phyloP scores from a whole-genome alignment of 2,888 invertebrate species.

The Drosophila anceps region DNA sequence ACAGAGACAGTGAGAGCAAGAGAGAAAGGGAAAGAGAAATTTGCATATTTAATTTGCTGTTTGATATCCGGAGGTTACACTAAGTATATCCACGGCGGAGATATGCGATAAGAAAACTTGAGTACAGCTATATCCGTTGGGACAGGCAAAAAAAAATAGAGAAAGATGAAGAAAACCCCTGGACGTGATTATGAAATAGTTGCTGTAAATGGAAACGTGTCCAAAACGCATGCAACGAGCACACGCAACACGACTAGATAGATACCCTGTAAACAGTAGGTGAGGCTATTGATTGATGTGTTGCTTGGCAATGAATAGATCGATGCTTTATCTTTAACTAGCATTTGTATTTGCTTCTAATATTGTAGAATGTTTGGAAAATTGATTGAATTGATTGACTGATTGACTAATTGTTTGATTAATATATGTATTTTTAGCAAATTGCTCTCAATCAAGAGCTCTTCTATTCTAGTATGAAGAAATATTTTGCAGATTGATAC shows the following conservation, averaged over 20 bases:
- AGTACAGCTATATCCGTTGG: slow-evolving; percentile 2
- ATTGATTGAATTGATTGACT: not conserved
- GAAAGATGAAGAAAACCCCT: not conserved
- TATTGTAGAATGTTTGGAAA: no score
- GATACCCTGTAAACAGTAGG: not conserved
- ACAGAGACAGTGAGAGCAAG: no score
- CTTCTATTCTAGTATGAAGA: no score
- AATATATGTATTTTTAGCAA: not conserved
- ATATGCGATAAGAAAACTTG: slow-evolving; percentile 16
- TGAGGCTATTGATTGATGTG: not conserved
- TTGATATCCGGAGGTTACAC: slow-evolving; percentile 46
- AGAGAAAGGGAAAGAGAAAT: slow-evolving; percentile 10
- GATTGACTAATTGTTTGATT: not conserved
- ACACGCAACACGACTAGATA: slow-evolving; percentile 1
- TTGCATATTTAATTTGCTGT: slow-evolving; percentile 61
- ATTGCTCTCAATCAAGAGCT: no score
- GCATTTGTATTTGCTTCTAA: no score
- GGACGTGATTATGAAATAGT: slow-evolving; percentile 25
- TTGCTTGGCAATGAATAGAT: not conserved
- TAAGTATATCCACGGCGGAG: slow-evolving; percentile 11
- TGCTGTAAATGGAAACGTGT: slow-evolving; percentile 8
- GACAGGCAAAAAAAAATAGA: not conserved
- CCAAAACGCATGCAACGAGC: not conserved
- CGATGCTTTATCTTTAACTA: no score
- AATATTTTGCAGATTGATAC: no score